These are phyloP conservation scores for Plebejus argus DNA, from an alignment of 2,888 invertebrate genomes.

Conservation along the genomic window DNA sequence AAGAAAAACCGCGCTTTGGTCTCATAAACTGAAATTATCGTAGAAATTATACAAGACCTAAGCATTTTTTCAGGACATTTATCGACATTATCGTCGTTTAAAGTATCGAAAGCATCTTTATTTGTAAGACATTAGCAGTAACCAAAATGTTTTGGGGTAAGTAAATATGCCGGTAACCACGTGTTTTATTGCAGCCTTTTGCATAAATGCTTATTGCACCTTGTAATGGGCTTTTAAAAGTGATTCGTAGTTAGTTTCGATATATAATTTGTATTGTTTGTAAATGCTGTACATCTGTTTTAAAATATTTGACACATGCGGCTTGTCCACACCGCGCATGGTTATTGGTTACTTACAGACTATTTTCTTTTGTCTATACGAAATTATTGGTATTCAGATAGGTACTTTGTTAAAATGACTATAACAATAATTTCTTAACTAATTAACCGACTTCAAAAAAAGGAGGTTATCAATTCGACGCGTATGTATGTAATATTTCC, in stretches of 20 bases:
- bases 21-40: no score
- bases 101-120: neutral
- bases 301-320: neutral
- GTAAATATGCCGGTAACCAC: constrained; percentile 56
- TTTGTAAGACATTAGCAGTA: neutral
- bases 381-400: neutral
- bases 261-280: neutral
- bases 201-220: neutral
- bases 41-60: neutral
- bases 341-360: neutral
- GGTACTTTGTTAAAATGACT: neutral
- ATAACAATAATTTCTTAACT: no score
- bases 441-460: no score
- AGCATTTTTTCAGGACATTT: neutral
- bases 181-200: constrained; percentile 50
- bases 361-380: neutral
- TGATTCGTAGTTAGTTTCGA: neutral
- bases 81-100: constrained; percentile 8
- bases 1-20: constrained; percentile 20
- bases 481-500: no score
- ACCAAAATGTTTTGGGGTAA: constrained; percentile 76
- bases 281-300: neutral
- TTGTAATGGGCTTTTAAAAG: neutral
- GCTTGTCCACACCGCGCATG: constrained; percentile 5
- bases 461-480: no score